A percentile compares a stretch with the other conserved stretches of the same genome.
Evolutionary conservation across 1,140 invertebrate species (phyloP).

Genomic region (Drosophila punjabiensis): DNA sequence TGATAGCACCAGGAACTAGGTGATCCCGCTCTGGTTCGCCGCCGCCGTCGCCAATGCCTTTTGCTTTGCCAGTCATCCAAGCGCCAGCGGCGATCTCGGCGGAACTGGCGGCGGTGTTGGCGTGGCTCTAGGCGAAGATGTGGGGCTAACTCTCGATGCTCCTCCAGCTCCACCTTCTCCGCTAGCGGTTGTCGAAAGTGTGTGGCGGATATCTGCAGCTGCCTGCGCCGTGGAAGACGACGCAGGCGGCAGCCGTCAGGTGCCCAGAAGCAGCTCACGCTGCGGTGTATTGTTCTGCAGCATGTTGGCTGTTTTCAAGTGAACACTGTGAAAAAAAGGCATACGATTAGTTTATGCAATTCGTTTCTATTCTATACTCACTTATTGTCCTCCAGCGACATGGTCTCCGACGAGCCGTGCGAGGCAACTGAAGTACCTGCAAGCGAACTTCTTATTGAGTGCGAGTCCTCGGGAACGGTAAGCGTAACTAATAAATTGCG

Average conservation of each 20-base stretch:
- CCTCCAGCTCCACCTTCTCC: conserved; percentile 12
- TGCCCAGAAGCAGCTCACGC: conserved; percentile 72
- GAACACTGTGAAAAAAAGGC: conserved; percentile 58
- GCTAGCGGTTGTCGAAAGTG: conserved; percentile 15
- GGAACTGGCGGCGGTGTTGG: conserved; percentile 72
- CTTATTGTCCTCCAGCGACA: conserved; percentile 85
- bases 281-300: conserved; percentile 79
- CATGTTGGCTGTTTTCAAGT: conserved; percentile 81
- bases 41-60: conserved; percentile 31
- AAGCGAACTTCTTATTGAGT: conserved; percentile 85
- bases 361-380: conserved; percentile 33
- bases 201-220: conserved; percentile 45
- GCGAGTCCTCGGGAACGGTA: conserved; percentile 84
- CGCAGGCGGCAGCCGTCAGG: conserved; percentile 75
- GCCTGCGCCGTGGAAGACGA: conserved; percentile 36
- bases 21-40: conserved; percentile 20
- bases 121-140: conserved; percentile 49
- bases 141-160: conserved; percentile 28
- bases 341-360: background rate
- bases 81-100: conserved; percentile 67
- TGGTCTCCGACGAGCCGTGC: conserved; percentile 83
- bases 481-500: conserved; percentile 80
- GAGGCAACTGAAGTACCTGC: conserved; percentile 85
- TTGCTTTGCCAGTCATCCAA: conserved; percentile 67
- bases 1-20: conserved; percentile 39